Evolutionary conservation across 2,888 invertebrate species (phyloP).

Genomic region (Rhagium mordax): DNA sequence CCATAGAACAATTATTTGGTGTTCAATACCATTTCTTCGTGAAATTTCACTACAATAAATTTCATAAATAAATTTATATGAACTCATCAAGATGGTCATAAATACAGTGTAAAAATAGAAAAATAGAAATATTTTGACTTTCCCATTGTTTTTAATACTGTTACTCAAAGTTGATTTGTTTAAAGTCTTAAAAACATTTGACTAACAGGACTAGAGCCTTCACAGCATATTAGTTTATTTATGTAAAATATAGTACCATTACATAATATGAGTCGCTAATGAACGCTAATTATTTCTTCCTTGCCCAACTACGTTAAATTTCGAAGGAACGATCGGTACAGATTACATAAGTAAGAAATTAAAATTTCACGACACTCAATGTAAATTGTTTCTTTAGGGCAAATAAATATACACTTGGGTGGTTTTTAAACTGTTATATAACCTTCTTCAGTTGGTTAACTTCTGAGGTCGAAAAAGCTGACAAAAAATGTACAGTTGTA

Average conservation of each 20-base stretch:
- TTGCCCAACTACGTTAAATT: background rate
- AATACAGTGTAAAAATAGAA: too few species aligned
- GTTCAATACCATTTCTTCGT: too few species aligned
- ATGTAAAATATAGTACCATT: slow-evolving; percentile 3
- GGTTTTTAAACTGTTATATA: background rate
- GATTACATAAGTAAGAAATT: background rate
- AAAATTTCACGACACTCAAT: background rate
- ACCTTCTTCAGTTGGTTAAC: slow-evolving; percentile 20
- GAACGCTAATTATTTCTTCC: background rate
- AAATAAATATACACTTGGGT: slow-evolving; percentile 6
- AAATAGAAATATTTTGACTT: too few species aligned
- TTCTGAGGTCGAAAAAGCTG: background rate
- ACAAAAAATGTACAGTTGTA: background rate
- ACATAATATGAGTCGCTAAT: slow-evolving; percentile 10
- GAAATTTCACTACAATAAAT: too few species aligned
- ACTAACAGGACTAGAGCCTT: background rate
- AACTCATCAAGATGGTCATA: too few species aligned
- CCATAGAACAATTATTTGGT: too few species aligned
- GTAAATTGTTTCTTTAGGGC: background rate
- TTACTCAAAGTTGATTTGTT: background rate
- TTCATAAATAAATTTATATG: too few species aligned
- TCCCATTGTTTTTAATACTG: too few species aligned
- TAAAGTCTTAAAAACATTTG: background rate
- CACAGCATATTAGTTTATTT: background rate
- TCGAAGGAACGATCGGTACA: background rate